These are phyloP conservation scores for Ligdia adustata DNA, from an alignment of 2,888 invertebrate species.

Conservation along the genomic window DNA sequence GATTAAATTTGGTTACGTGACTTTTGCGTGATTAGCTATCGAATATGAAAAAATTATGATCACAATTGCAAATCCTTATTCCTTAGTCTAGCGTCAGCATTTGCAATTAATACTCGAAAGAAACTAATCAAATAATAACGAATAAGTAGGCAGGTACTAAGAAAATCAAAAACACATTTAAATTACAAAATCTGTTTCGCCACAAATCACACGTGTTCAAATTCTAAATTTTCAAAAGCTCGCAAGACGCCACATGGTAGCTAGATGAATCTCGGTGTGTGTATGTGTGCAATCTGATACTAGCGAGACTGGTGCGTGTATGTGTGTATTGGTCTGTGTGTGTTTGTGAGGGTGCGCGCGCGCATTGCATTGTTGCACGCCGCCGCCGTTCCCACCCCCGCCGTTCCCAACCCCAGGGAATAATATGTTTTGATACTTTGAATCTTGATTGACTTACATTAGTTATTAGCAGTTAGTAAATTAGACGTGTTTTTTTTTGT, in stretches of 20 bases:
- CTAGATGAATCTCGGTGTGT: constrained; percentile 28
- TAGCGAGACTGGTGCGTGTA: constrained; percentile 24
- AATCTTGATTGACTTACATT: background rate
- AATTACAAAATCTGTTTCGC: no score
- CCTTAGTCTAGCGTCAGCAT: no score
- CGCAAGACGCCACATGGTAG: constrained; percentile 41
- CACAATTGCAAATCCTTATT: no score
- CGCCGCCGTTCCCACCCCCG: constrained; percentile 47
- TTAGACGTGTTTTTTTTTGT: no score
- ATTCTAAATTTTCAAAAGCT: constrained; percentile 27
- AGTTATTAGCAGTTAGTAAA: no score
- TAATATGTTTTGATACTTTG: constrained; percentile 35
- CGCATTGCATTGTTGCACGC: constrained; percentile 50
- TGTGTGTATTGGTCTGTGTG: constrained; percentile 17
- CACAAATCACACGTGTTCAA: constrained; percentile 25
- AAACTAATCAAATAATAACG: no score
- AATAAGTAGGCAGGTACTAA: no score
- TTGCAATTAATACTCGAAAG: no score
- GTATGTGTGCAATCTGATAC: constrained; percentile 43
- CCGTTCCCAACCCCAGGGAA: constrained; percentile 20
- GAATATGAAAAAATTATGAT: no score
- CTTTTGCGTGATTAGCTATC: no score
- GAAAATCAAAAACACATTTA: no score
- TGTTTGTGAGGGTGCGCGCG: constrained; percentile 39
- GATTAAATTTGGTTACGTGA: no score